A percentile compares a stretch with the other conserved stretches of the same genome.
phyloP scores from a whole-genome alignment of 2,797 vertebrate species.

The Labeo calbasu region DNA sequence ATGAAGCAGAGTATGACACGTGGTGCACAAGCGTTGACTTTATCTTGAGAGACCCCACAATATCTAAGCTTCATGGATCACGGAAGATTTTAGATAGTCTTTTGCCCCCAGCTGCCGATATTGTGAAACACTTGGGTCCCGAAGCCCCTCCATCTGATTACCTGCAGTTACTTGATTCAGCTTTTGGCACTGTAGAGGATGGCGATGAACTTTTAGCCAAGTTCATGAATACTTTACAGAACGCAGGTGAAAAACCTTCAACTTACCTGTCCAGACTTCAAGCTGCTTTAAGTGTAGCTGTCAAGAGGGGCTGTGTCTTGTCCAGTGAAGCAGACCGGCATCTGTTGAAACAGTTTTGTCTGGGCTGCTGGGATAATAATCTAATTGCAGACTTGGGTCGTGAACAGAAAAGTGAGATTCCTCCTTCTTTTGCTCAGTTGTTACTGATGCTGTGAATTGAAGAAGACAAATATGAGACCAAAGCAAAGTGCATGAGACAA shows the following conservation, averaged over 20 bases:
- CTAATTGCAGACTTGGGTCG: not conserved
- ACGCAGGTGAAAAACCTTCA: not conserved
- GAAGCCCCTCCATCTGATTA: constrained; percentile 12
- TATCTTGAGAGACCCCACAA: constrained; percentile 24
- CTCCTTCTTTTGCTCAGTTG: not conserved
- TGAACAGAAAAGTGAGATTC: not conserved
- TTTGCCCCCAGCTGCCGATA: constrained; percentile 39
- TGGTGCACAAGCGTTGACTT: constrained; percentile 38
- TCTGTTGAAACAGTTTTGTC: not conserved
- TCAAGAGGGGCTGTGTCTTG: not conserved
- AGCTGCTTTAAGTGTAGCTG: not conserved
- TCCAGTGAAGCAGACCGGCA: not conserved
- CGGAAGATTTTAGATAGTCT: constrained; percentile 46
- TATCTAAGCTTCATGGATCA: constrained; percentile 31
- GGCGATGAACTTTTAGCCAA: not conserved
- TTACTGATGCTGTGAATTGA: not conserved
- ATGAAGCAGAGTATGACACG: constrained; percentile 28
- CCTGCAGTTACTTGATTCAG: constrained; percentile 45
- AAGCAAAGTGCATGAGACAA: not conserved
- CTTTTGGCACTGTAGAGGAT: constrained; percentile 24
- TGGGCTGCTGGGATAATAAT: not conserved
- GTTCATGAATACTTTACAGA: not conserved
- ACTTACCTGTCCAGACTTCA: not conserved
- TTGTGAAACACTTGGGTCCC: constrained; percentile 36
- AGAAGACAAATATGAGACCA: not conserved